phyloP scores from a whole-genome alignment of 2,797 vertebrate genomes.

The Carcharodon carcharias region DNA sequence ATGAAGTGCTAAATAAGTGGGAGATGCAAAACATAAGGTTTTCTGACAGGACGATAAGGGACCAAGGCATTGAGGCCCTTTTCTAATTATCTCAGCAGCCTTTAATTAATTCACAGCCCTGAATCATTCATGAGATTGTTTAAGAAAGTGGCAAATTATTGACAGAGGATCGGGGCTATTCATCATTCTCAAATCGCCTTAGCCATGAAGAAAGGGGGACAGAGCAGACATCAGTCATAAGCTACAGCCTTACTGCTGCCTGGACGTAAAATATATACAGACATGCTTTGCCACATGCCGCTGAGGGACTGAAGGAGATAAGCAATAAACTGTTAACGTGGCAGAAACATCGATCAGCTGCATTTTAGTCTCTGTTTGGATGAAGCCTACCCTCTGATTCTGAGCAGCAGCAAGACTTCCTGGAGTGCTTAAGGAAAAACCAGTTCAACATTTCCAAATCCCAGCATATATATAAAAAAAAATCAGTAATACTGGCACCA shows the following conservation, averaged over 20 bases:
- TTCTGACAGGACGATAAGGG: not conserved
- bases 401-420: not conserved
- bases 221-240: not conserved
- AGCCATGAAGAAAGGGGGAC: not conserved
- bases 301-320: not conserved
- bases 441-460: no score
- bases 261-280: not conserved
- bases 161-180: not conserved
- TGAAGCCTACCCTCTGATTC: not conserved
- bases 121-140: not conserved
- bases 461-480: no score
- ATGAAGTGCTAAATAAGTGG: not conserved
- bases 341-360: not conserved
- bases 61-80: not conserved
- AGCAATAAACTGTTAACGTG: not conserved
- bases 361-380: not conserved
- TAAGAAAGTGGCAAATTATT: constrained; percentile 3
- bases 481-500: no score
- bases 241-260: not conserved
- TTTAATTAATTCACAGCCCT: not conserved
- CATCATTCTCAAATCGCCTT: not conserved
- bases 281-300: not conserved
- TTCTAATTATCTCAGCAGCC: not conserved
- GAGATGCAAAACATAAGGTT: not conserved
- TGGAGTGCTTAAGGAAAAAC: no score